Conservation (phyloP, 2,888 invertebrate species). For the Drosophila pegasa region DNA sequence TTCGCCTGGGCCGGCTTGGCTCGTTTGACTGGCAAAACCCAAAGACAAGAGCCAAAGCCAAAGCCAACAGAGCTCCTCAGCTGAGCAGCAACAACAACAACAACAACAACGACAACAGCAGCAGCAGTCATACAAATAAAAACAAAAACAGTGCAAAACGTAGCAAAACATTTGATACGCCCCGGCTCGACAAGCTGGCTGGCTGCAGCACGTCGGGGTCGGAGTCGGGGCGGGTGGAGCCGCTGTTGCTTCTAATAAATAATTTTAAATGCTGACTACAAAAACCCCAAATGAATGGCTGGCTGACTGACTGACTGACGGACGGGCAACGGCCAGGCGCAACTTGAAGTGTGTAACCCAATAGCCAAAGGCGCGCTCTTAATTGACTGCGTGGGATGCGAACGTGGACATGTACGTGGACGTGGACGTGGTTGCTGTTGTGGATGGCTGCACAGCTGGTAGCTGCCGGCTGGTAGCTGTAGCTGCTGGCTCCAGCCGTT, state of each 20-base stretch:
- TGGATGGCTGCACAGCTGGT: constrained; percentile 47
- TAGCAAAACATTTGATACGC: constrained; percentile 68
- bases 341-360: constrained; percentile 75
- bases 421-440: constrained; percentile 12
- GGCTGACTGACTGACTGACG: constrained; percentile 4
- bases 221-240: constrained; percentile 32
- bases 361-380: constrained; percentile 75
- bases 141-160: constrained; percentile 45
- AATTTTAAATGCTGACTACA: constrained; percentile 76
- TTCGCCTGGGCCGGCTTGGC: constrained; percentile 75
- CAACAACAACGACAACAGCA: not conserved
- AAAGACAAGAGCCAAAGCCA: constrained; percentile 37
- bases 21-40: constrained; percentile 71
- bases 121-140: constrained; percentile 10
- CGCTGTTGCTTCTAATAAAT: constrained; percentile 79
- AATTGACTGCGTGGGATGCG: constrained; percentile 76
- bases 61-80: constrained; percentile 24
- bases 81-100: constrained; percentile 4
- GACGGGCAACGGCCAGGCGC: constrained; percentile 27
- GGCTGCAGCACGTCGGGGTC: constrained; percentile 24
- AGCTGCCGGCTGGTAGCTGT: constrained; percentile 22
- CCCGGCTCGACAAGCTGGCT: constrained; percentile 15
- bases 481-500: constrained; percentile 15
- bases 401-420: constrained; percentile 20
- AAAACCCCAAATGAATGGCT: constrained; percentile 37